A percentile compares a stretch with the other conserved stretches of the same genome.
Evolutionary conservation across 2,888 invertebrate species (phyloP).

Genomic region (Leptinotarsa haldemani): DNA sequence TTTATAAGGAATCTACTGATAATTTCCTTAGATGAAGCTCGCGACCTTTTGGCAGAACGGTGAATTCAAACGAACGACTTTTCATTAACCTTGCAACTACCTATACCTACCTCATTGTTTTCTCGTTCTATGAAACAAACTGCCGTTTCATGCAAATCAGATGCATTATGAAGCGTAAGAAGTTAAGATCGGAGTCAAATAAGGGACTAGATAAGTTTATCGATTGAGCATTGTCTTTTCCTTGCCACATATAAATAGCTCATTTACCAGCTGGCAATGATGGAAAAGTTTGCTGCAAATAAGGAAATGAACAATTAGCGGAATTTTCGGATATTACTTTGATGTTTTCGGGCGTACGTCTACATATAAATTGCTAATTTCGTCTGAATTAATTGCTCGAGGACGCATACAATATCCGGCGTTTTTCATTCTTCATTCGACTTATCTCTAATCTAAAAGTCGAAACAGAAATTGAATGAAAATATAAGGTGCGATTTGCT

Average conservation of each 20-base stretch:
- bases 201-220: neutral
- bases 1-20: too few relatives aligned
- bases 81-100: too few relatives aligned
- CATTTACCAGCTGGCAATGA: neutral
- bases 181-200: neutral
- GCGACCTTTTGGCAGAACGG: too few relatives aligned
- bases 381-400: neutral
- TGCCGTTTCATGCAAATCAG: neutral
- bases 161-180: neutral
- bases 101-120: too few relatives aligned
- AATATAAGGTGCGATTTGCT: too few relatives aligned
- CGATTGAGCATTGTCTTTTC: neutral
- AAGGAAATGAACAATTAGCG: conserved; percentile 7
- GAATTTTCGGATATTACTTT: conserved; percentile 7
- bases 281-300: neutral
- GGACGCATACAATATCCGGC: conserved; percentile 3
- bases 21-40: too few relatives aligned
- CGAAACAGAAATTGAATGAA: neutral
- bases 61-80: too few relatives aligned
- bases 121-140: too few relatives aligned
- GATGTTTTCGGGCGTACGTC: neutral
- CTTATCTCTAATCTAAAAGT: neutral
- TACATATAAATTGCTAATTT: conserved; percentile 11
- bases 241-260: conserved; percentile 6
- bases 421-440: neutral